A percentile compares a stretch with the other conserved stretches of the same genome.
phyloP scores from a whole-genome alignment of 2,888 invertebrate species.

The Electrophaes corylata region DNA sequence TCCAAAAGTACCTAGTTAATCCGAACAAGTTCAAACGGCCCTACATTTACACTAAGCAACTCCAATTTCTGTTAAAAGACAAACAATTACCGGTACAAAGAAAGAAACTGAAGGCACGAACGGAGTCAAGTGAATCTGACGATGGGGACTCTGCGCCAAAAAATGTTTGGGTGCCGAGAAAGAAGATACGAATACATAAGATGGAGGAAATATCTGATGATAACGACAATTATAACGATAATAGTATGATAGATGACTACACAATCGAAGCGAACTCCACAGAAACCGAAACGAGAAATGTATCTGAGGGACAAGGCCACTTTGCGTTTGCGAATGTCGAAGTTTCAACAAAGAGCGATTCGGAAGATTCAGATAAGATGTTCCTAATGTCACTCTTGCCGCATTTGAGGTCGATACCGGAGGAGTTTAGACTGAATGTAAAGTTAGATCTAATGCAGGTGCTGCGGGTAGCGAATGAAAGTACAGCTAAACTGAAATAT shows the following conservation, averaged over 20 bases:
- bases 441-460: conserved; percentile 79
- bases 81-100: conserved; percentile 38
- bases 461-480: conserved; percentile 65
- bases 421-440: conserved; percentile 64
- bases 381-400: conserved; percentile 73
- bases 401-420: conserved; percentile 71
- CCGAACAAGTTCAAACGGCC: conserved; percentile 67
- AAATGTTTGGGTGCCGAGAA: conserved; percentile 57
- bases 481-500: conserved; percentile 38
- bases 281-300: conserved; percentile 8
- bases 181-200: conserved; percentile 57
- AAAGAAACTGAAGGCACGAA: conserved; percentile 34
- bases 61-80: conserved; percentile 67
- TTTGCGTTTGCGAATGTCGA: conserved; percentile 75
- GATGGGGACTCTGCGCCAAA: conserved; percentile 42
- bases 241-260: conserved; percentile 29
- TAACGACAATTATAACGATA: conserved; percentile 56
- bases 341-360: conserved; percentile 48
- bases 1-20: conserved; percentile 66
- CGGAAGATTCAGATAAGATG: conserved; percentile 70
- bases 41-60: conserved; percentile 66
- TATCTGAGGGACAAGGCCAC: conserved; percentile 44
- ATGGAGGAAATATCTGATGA: conserved; percentile 59
- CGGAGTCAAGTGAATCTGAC: conserved; percentile 57
- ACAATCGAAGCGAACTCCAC: conserved; percentile 8